Evolutionary conservation across 2,797 vertebrate genomes (phyloP).

Genomic region (Artibeus jamaicensis): DNA sequence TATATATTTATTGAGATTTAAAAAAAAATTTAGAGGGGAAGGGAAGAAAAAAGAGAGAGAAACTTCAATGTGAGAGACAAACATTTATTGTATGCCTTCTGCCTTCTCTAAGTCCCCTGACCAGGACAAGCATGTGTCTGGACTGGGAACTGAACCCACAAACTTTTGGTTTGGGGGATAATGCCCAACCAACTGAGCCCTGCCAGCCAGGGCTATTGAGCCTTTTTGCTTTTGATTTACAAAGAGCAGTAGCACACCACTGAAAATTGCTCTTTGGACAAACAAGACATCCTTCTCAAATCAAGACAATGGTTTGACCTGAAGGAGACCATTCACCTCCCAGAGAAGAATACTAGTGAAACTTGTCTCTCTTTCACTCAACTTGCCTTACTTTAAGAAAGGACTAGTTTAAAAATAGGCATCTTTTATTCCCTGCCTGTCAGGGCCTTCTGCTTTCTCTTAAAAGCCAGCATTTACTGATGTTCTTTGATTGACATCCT

Average conservation of each 20-base stretch:
- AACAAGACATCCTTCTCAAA: background rate
- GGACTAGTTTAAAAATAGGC: conserved; percentile 54
- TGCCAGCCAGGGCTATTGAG: background rate
- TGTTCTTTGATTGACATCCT: background rate
- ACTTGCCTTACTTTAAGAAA: conserved; percentile 54
- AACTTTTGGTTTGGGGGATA: background rate
- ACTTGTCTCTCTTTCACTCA: conserved; percentile 4
- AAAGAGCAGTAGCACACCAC: background rate
- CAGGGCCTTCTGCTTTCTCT: conserved; percentile 61
- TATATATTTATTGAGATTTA: background rate
- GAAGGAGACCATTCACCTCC: conserved; percentile 17
- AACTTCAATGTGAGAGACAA: background rate
- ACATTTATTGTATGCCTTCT: background rate
- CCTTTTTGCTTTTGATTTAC: conserved; percentile 43
- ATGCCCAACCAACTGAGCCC: background rate
- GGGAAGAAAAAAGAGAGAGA: background rate
- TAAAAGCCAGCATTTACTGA: conserved; percentile 35
- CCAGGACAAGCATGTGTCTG: background rate
- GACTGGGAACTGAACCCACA: background rate
- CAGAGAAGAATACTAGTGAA: background rate
- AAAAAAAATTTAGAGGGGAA: background rate
- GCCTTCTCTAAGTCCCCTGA: no score
- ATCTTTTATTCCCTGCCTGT: conserved; percentile 54
- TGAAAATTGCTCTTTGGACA: conserved; percentile 37
- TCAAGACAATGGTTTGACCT: conserved; percentile 10